Conservation (phyloP, 2,113 vertebrate genomes). For the Gavia stellata region DNA sequence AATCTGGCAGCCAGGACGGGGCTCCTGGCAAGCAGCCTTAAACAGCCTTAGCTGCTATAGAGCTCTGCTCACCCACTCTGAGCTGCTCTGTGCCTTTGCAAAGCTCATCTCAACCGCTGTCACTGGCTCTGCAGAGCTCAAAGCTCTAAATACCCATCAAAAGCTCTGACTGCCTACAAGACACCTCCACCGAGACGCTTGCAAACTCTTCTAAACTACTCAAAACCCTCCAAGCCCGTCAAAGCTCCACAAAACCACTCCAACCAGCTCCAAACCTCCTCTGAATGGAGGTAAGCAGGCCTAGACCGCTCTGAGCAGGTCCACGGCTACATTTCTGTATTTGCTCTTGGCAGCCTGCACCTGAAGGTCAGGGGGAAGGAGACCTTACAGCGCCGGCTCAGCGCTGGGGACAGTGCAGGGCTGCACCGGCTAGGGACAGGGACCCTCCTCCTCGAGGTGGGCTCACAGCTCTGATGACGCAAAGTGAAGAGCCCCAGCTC, state of each 20-base stretch:
- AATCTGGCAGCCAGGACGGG: fast-evolving
- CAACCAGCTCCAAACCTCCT: neutral
- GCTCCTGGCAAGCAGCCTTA: neutral
- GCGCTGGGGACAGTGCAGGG: too few relatives aligned
- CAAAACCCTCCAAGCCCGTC: neutral
- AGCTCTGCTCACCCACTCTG: neutral
- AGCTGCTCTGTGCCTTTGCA: neutral
- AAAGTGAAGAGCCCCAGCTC: neutral
- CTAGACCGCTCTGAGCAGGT: too few relatives aligned
- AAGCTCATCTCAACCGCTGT: neutral
- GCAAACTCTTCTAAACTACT: neutral
- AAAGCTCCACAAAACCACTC: neutral
- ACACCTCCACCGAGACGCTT: too few relatives aligned
- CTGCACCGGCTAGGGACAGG: neutral
- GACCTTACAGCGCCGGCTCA: fast-evolving
- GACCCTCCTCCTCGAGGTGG: neutral
- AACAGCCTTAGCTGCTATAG: neutral
- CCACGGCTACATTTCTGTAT: fast-evolving
- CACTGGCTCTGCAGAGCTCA: neutral
- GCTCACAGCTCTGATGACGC: neutral
- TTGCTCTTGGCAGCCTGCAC: neutral
- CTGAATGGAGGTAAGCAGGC: too few relatives aligned
- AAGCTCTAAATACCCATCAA: neutral
- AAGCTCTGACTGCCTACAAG: neutral
- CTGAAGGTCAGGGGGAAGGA: neutral